Evolutionary conservation across 2,113 vertebrate genomes (phyloP), one percentile per base, ranked within the genome.

Genomic region (Toxotes chatareus): DNA sequence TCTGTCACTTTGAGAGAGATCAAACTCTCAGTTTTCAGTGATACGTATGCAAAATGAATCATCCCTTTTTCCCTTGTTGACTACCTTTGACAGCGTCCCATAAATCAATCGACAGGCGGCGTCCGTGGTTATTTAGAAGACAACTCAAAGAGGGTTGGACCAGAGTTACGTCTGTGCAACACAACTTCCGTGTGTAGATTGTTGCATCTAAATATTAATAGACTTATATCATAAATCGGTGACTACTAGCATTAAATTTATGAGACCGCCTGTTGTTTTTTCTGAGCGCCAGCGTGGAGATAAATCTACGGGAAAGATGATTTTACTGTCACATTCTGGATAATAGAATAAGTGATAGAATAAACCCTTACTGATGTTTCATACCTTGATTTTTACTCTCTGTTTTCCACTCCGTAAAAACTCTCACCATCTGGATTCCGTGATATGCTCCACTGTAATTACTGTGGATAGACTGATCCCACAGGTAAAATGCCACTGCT

Each of bases 61-160:
- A 84, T 84, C 76, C 73, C 67, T 17, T 57, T 31, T 63, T 21
- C 73, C 70, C 71, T 84, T 82, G 80, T 84, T 83, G 87, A 87
- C 84, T 75, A 55, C 64, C 49, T 46, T 49, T 87, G 84, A 86
- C 86, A 76, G 79, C 51, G 7, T 19, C 86, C 79, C 91, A 93
- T 88, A 79, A 90, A 91, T 94, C 88, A 91, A 62, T 86, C 72
- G 34, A 42, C 23, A 13, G 81, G 65, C 17, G 16, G 56, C 38
- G 5, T 61, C 34, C 61, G 47, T 73, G 77, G 81, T 74, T 87
- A 80, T 61, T 79, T 23, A 40, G 68, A 49, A 67, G 34, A n/a
- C 31, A 19, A 55, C 61, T 49, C n/a, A 71, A 34, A 40, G 56
- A 67, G 62, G 65, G 46, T 17, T 80, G 56, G 38, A 67, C 19